These are phyloP conservation scores for Pachymerium ferrugineum DNA, from an alignment of 2,888 invertebrate species.

Conservation along the genomic window DNA sequence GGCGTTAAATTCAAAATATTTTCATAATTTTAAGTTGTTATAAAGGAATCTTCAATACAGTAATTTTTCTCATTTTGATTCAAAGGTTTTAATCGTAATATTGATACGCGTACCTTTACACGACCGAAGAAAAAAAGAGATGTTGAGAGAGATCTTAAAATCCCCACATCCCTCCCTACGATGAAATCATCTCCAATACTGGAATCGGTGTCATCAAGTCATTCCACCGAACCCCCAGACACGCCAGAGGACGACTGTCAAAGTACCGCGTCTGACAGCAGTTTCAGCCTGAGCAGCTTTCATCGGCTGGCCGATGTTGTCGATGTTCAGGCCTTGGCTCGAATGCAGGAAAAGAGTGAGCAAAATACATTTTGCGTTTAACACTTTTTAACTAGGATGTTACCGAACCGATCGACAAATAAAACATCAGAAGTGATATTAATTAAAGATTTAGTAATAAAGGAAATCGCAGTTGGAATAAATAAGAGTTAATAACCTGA, in stretches of 20 bases:
- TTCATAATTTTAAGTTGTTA: no score
- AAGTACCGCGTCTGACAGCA: constrained; percentile 22
- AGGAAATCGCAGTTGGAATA: no score
- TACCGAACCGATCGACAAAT: neutral
- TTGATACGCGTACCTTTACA: constrained; percentile 47
- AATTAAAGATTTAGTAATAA: no score
- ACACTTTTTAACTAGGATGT: neutral
- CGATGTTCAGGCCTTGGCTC: constrained; percentile 47
- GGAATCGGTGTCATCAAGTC: neutral
- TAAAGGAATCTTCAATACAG: neutral
- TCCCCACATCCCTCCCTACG: neutral
- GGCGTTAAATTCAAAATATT: no score
- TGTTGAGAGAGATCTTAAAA: neutral
- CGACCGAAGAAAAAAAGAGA: constrained; percentile 43
- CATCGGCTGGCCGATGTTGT: constrained; percentile 43
- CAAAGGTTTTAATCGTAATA: constrained; percentile 9
- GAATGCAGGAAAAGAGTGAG: constrained; percentile 48
- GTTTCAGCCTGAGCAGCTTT: constrained; percentile 12
- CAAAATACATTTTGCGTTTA: constrained; percentile 27
- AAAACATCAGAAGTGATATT: no score
- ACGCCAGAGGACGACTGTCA: constrained; percentile 21
- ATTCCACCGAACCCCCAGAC: neutral
- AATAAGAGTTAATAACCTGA: no score
- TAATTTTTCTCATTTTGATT: constrained; percentile 5
- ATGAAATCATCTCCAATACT: neutral